Percentiles rank a stretch among this genome's conserved stretches.
phyloP scores from a whole-genome alignment of 2,888 invertebrate genomes.

The Heliconius sara region DNA sequence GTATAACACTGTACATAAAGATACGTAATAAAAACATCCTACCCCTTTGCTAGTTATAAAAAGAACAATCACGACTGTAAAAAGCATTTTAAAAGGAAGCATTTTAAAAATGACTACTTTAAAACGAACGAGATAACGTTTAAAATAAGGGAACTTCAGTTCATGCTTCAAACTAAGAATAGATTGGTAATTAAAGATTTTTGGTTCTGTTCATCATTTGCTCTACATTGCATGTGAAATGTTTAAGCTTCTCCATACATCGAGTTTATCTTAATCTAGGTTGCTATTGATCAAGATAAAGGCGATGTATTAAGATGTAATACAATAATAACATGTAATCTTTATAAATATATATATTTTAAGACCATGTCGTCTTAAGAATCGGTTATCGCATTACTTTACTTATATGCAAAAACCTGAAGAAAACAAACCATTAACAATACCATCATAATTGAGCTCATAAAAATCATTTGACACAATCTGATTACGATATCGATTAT shows the following conservation, averaged over 20 bases:
- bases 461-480: conserved; percentile 15
- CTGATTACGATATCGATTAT: conserved; percentile 32
- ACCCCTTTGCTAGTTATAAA: conserved; percentile 53
- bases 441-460: not conserved
- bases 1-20: conserved; percentile 65
- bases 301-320: too few relatives aligned
- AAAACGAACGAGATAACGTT: conserved; percentile 15
- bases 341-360: too few relatives aligned
- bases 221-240: not conserved
- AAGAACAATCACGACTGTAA: conserved; percentile 50
- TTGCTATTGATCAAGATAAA: too few relatives aligned
- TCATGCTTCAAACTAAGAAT: conserved; percentile 11
- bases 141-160: conserved; percentile 11
- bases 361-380: not conserved
- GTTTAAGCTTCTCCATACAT: not conserved
- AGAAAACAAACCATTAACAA: not conserved
- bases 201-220: not conserved
- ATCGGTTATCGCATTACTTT: not conserved
- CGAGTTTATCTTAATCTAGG: not conserved
- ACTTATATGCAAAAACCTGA: not conserved
- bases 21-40: conserved; percentile 66
- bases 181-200: conserved; percentile 22
- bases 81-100: conserved; percentile 17
- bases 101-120: conserved; percentile 37
- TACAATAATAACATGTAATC: too few relatives aligned